Evolutionary conservation across 2,797 vertebrate species (phyloP), one percentile per base, ranked within the genome.

Genomic region (Silurus aristotelis): DNA sequence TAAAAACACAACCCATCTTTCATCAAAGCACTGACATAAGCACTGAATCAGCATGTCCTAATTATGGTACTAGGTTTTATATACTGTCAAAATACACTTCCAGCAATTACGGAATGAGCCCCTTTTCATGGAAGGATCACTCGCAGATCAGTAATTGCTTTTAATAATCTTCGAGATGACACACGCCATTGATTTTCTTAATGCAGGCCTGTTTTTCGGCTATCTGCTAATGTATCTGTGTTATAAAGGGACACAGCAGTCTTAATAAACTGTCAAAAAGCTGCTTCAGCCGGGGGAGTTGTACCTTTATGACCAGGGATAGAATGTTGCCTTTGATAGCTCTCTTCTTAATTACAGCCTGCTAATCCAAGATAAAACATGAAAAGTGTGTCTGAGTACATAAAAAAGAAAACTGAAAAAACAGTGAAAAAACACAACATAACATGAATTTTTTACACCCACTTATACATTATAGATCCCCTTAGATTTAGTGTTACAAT

Each of bases 81-180:
- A 10, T 38, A n/a, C 43, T 77, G 63, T 84, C 83, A 83, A 75
- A 55, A 52, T 55, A 66, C 27, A 3, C 70, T 13, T 38, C 12
- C 71, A 77, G 72, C 61, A 84, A 66, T 67, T 77, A 67, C 27
- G 1, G 8, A 67, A 38, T 66, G 46, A 75, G 63, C 3, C 20
- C 67, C 70, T 72, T 19, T 75, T 82, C 48, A 64, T 31, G 7
- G n/a, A 58, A 73, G 17, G 38, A 64, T 25, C 22, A 20, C 70
- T 83, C 9, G 6, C 38, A 14, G n/a, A 64, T 48, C 46, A 60
- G 46, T 73, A 63, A 75, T 75, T 55, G 82, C 82, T 64, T 75
- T 83, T 52, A 83, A 83, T 27, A 75, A 15, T 27, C 12, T 38
- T 38, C 2, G 6, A 19, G 48, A 72, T 71, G 14, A 56, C 78